Evolutionary conservation across 2,888 invertebrate species (phyloP), one percentile per base, ranked within the genome.

Genomic region (Euspilapteryx auroguttella): DNA sequence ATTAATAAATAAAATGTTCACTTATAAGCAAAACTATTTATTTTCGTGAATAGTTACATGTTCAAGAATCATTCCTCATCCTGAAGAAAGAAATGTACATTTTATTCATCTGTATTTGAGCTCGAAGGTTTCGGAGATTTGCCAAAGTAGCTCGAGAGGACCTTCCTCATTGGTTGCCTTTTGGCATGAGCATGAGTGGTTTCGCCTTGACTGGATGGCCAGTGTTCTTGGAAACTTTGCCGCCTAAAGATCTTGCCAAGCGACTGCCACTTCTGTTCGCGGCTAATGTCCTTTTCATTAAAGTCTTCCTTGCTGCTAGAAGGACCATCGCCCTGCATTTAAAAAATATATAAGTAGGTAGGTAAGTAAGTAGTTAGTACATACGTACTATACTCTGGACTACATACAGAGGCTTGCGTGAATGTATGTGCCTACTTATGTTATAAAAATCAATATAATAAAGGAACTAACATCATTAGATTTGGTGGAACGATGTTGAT

Each of bases 231-330:
- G 36, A 64, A 58, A 42, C 63, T 69, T 52, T 71, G 69, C 28
- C 75, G 71, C 36, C 63, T 52, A 38, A 75, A 75, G 27, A 73
- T 57, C 54, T 75, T 75, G 1, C 75, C 75, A 35, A 75, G 40
- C 17, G 73, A 73, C 41, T 75, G 75, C 73, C 75, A 75, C 42
- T 73, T 75, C 38, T 68, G 73, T 35, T 75, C 73, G 25, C 58
- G 55, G 33, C 42, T 53, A 29, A 69, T 42, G 42, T 62, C 58
- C 41, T 64, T 64, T 22, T 56, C 57, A 22, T 59, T 58, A 37
- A 64, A 66, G 33, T 55, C 50, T 37, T 63, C 59, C 36, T 59
- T 49, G 36, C 58, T 71, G 25, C 45, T 62, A 8, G 61, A 55
- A 27, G 66, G 61, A 28, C 42, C 40, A 38, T 73, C 73, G 28